Evolutionary conservation across 2,888 invertebrate species (phyloP), one percentile per base, ranked within the genome.

Genomic region (Dorcus hopei): DNA sequence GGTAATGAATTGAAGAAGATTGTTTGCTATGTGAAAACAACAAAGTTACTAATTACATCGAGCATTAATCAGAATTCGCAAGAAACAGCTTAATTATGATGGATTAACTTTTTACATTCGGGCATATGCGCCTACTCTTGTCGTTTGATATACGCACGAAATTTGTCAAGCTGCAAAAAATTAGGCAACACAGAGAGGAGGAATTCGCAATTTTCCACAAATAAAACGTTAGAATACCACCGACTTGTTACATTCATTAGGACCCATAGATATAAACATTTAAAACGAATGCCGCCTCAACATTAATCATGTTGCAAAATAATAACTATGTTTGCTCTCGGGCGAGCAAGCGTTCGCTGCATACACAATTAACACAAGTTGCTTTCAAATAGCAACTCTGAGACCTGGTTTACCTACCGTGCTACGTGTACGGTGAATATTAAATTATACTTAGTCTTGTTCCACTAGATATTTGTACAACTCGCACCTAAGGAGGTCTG

Each of bases 291-390:
- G 51, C 45, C 52, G 58, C 52, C 52, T 56, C 53, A 50, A 41
- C 59, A 63, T 63, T 61, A 63, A 63, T 63, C 61, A 63, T 54
- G 61, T 59, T 55, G 50, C 56, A 57, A 63, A 63, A 61, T 63
- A 56, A 56, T 56, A 54, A 53, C 54, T 40, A 48, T 54, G 49
- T 50, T 54, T 54, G 58, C 54, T 54, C 45, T 49, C 40, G 48
- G 9, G 33, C 52, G 9, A 38, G 11, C n/a, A 38, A 16, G 19
- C 43, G 50, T 49, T n/a, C 41, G 42, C 43, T 49, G 58, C 58
- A 58, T 58, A 58, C 58, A 45, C 49, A 58, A 58, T 58, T 58
- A 54, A 58, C 50, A 43, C 50, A 54, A 58, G 45, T 58, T 43
- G 58, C 54, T 38, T 49, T 58, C 53, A 49, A 50, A 58, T 54